These are phyloP conservation scores for Litoditis marina DNA, from an alignment of 2,888 invertebrate genomes.

Conservation along the genomic window DNA sequence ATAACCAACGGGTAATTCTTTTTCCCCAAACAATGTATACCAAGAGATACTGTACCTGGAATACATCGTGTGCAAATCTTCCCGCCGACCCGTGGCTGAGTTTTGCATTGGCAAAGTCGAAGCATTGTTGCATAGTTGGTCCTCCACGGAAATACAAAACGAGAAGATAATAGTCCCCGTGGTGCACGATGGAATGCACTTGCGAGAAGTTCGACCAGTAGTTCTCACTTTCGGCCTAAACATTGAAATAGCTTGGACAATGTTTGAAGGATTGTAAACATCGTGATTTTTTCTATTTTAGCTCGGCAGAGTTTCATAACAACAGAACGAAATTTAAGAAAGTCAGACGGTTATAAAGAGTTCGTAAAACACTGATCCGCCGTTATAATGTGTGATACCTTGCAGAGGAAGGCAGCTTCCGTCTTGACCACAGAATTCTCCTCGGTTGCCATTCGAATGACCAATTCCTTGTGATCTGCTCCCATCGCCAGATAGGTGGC, in stretches of 20 bases:
- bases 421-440: slow-evolving; percentile 23
- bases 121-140: slow-evolving; percentile 40
- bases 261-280: too few relatives aligned
- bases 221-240: slow-evolving; percentile 25
- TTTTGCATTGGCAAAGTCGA: slow-evolving; percentile 24
- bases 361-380: too few relatives aligned
- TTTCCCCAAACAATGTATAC: not conserved
- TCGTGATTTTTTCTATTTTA: too few relatives aligned
- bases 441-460: slow-evolving; percentile 38
- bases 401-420: slow-evolving; percentile 43
- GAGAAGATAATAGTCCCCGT: slow-evolving; percentile 29
- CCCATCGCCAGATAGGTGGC: slow-evolving; percentile 42
- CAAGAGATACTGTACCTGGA: slow-evolving; percentile 20
- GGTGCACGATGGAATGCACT: slow-evolving; percentile 32
- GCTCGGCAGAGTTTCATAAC: too few relatives aligned
- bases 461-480: slow-evolving; percentile 36
- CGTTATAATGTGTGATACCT: slow-evolving; percentile 31
- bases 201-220: slow-evolving; percentile 45
- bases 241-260: not conserved
- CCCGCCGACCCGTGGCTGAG: slow-evolving; percentile 43
- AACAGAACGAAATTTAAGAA: too few relatives aligned
- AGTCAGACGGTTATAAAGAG: too few relatives aligned
- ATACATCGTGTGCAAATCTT: slow-evolving; percentile 41
- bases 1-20: too few relatives aligned
- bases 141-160: slow-evolving; percentile 41